A percentile compares a stretch with the other conserved stretches of the same genome.
phyloP scores from a whole-genome alignment of 2,113 vertebrate species.

The Tamias sibiricus region DNA sequence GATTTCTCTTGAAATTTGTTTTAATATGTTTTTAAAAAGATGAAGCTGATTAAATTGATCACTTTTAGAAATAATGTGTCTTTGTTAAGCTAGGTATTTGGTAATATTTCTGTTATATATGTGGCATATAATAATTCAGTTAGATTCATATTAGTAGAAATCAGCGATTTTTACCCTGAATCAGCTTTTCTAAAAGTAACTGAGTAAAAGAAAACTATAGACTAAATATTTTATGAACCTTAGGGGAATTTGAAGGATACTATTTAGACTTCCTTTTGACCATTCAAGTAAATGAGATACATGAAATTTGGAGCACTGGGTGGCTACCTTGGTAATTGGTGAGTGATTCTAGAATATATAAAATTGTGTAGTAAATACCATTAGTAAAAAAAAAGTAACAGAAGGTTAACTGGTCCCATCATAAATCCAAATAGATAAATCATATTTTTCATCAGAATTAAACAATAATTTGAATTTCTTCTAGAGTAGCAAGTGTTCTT shows the following conservation, averaged over 20 bases:
- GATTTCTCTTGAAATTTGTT: background rate
- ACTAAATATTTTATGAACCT: background rate
- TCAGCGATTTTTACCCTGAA: background rate
- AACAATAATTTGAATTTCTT: slow-evolving; percentile 5
- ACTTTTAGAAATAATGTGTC: background rate
- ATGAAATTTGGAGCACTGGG: background rate
- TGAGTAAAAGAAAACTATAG: background rate
- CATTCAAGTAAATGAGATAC: background rate
- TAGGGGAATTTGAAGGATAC: background rate
- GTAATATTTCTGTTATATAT: background rate
- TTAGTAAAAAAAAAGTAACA: background rate
- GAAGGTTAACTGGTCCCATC: background rate
- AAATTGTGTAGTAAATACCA: background rate
- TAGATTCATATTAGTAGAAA: background rate
- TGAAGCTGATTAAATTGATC: background rate
- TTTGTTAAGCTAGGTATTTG: background rate
- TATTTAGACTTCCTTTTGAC: background rate
- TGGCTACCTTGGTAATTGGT: background rate
- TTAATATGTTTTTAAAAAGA: background rate
- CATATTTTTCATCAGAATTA: background rate
- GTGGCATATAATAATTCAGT: background rate
- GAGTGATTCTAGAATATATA: background rate
- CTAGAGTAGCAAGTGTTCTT: background rate
- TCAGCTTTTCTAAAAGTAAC: background rate
- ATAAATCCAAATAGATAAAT: background rate